Evolutionary conservation across 2,888 invertebrate species (phyloP).

Genomic region (Leucophora obtusa): DNA sequence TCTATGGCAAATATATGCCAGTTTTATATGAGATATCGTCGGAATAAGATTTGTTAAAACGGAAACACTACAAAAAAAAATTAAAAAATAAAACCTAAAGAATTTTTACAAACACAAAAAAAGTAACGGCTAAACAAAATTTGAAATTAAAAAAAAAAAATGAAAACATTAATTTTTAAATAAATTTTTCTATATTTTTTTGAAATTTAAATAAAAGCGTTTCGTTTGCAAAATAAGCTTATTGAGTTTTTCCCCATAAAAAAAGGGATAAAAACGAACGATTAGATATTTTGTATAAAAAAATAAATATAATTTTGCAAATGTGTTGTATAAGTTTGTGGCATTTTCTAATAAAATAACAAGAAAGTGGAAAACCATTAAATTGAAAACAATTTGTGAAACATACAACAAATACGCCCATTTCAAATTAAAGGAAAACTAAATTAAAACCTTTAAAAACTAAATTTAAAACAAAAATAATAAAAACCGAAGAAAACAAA

Average conservation of each 20-base stretch:
- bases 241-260: slow-evolving; percentile 63
- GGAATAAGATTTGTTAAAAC: slow-evolving; percentile 67
- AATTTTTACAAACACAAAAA: slow-evolving; percentile 16
- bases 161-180: not conserved
- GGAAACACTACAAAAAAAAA: slow-evolving; percentile 47
- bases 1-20: slow-evolving; percentile 56
- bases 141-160: slow-evolving; percentile 16
- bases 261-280: slow-evolving; percentile 61
- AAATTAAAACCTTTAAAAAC: slow-evolving; percentile 50
- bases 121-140: slow-evolving; percentile 35
- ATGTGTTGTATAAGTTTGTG: slow-evolving; percentile 57
- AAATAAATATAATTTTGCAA: slow-evolving; percentile 36
- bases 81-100: slow-evolving; percentile 14
- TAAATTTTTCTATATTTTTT: not conserved
- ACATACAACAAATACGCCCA: slow-evolving; percentile 28
- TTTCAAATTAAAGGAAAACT: slow-evolving; percentile 29
- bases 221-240: slow-evolving; percentile 65
- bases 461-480: slow-evolving; percentile 25
- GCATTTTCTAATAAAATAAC: slow-evolving; percentile 59
- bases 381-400: slow-evolving; percentile 38
- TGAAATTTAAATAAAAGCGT: slow-evolving; percentile 23
- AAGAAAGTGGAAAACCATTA: slow-evolving; percentile 55
- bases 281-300: slow-evolving; percentile 66
- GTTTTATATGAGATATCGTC: slow-evolving; percentile 70
- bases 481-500: slow-evolving; percentile 26